Conservation (phyloP, 2,113 vertebrate species). For the Marmota flaviventris region DNA sequence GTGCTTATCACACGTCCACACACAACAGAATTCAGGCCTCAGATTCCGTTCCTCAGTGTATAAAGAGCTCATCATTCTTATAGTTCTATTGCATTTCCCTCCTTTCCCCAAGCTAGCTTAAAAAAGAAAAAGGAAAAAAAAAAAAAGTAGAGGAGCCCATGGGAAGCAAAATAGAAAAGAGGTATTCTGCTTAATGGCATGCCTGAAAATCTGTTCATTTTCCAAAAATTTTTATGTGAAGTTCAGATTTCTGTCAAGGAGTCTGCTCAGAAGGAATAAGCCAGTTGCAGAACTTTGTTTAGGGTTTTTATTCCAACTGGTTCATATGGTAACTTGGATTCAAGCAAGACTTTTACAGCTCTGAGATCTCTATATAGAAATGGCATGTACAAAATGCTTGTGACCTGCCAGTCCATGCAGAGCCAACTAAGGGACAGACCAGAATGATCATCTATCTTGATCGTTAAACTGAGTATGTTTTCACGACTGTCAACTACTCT, state of each 20-base stretch:
- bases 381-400: conserved; percentile 47
- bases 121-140: too few relatives aligned
- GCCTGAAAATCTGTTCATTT: conserved; percentile 47
- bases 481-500: conserved; percentile 64
- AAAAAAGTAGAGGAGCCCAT: neutral
- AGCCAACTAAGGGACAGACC: conserved; percentile 49
- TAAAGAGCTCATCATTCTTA: neutral
- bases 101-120: neutral
- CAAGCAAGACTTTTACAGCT: conserved; percentile 59
- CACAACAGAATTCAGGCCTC: neutral
- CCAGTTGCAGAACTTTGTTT: conserved; percentile 33
- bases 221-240: conserved; percentile 8
- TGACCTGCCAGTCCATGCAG: conserved; percentile 19
- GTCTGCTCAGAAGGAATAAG: conserved; percentile 24
- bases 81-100: neutral
- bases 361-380: conserved; percentile 65
- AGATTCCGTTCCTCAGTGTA: neutral
- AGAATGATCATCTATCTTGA: conserved; percentile 44
- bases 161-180: conserved; percentile 13
- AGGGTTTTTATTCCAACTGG: conserved; percentile 62
- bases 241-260: conserved; percentile 12
- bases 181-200: neutral
- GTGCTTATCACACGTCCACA: neutral
- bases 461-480: conserved; percentile 44
- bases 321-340: conserved; percentile 72